A percentile compares a stretch with the other conserved stretches of the same genome.
phyloP scores from a whole-genome alignment of 2,888 invertebrate genomes.

The Fragum whitleyi region DNA sequence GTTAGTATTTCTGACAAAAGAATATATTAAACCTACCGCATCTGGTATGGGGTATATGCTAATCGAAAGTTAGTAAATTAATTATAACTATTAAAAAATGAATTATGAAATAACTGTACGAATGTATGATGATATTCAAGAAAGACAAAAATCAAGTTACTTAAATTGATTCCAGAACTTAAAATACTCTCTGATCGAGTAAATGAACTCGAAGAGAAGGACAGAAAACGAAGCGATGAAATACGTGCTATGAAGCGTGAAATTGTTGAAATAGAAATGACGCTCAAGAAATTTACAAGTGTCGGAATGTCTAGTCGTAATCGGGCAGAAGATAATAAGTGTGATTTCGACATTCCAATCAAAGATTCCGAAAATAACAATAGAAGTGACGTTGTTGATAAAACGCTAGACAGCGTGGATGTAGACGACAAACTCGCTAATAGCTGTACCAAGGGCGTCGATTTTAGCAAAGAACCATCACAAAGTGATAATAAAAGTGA shows the following conservation, averaged over 20 bases:
- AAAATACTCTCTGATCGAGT: neutral
- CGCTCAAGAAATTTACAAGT: neutral
- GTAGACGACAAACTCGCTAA: neutral
- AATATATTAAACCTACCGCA: no score
- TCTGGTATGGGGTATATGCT: no score
- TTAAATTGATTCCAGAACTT: neutral
- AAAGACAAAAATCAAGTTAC: no score
- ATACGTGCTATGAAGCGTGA: neutral
- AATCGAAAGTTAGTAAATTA: no score
- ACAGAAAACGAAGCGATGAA: constrained; percentile 5
- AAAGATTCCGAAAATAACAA: no score
- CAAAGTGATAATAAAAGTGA: neutral
- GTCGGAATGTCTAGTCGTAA: neutral
- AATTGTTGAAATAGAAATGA: neutral
- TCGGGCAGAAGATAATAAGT: neutral
- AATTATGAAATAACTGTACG: no score
- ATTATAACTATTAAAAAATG: no score
- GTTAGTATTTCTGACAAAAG: no score
- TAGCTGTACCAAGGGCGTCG: neutral
- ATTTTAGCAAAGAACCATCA: neutral
- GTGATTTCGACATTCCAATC: neutral
- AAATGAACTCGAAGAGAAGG: neutral
- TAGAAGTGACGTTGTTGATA: neutral
- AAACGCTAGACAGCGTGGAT: neutral
- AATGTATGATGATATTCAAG: no score